Base-by-base conservation (phyloP, 1,140 invertebrate species). In the Parasteatoda tepidariorum region DNA sequence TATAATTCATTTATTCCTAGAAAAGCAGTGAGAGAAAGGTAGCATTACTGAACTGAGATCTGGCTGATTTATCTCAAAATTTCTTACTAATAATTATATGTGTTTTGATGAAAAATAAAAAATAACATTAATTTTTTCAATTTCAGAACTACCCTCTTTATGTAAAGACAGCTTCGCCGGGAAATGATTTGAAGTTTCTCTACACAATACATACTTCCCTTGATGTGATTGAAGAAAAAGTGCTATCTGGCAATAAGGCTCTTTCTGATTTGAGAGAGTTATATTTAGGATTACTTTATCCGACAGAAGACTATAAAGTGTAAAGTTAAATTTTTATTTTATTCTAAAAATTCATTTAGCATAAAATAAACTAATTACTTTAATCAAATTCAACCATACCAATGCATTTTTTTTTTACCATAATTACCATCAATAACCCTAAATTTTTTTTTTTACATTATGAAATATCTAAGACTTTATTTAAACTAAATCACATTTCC, bases 291-390 rank as follows among this genome's bases (percentile, higher is more conserved):
- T 90, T 96, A 67, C 90, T 99, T 1, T 97, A 97, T 90, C 95
- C 96, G 2, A 95, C 96, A n/a, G 97, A 98, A 91, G 96, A 96
- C 85, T 96, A 97, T 89, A 98, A 97, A 93, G 95, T 98, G 95
- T 98, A 82, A 86, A 59, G 48, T 30, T 67, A 7, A 28, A 34
- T 85, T 61, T 33, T 71, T 74, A 34, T 30, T 73, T 66, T 66
- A 15, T 28, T 15, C 4, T 66, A 31, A 85, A 67, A 83, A 13
- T 62, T 28, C 15, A 28, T 30, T 13, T 28, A 0, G n/a, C n/a
- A 3, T 31, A 30, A 66, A 66, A 66, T 22, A 66, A 2, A 31
- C 31, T 61, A 61, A 9, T 61, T 61, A 61, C 7, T 61, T 11
- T 61, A 11, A 6, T 26, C 22, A 18, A 7, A 48, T 48, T 7